Base-by-base conservation (phyloP, 2,797 vertebrate genomes). In the Delichon dasypus region DNA sequence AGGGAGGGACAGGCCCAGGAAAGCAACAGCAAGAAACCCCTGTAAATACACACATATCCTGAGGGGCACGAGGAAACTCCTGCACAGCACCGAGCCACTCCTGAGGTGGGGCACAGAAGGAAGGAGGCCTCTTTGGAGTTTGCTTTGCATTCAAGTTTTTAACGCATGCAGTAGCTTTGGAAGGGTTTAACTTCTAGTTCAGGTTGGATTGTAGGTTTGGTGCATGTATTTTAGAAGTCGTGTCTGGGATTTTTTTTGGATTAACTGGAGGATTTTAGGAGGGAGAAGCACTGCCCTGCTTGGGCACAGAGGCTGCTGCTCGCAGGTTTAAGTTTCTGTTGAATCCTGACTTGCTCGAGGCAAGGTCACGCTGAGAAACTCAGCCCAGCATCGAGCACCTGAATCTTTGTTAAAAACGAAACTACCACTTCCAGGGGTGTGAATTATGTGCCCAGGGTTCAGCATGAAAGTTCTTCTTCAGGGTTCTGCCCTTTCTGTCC, bases 61-160 rank as follows among this genome's bases (percentile, higher is more conserved):
- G 2, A 36, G 29, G 68, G 65, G 22, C 15, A 1, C 0, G 0
- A 34, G 77, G 90, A 26, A 13, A 13, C 71, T 30, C 71, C 44
- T 4, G 0, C 38, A 7, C 11, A 22, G 70, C 11, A 16, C 1
- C 3, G 13, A 4, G 25, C 72, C 51, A 6, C 40, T 54, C n/a
- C 64, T 32, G 60, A 26, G 60, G 16, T 5, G 15, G 2, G 53
- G 1, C 4, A 5, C 42, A 22, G 80, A 2, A 73, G 81, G 18
- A 26, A 9, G 25, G 26, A 30, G 42, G 10, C 71, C 38, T 1
- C 78, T 27, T 9, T 34, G 51, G 34, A 11, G 44, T 19, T 32
- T 16, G 82, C 72, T 83, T 67, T 44, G 65, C 53, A 3, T 23
- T 61, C 17, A 5, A 10, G 34, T 57, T 53, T 65, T 65, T n/a